A percentile compares a stretch with the other conserved stretches of the same genome.
phyloP scores from a whole-genome alignment of 1,140 invertebrate genomes.

The Vollenhovia emeryi region DNA sequence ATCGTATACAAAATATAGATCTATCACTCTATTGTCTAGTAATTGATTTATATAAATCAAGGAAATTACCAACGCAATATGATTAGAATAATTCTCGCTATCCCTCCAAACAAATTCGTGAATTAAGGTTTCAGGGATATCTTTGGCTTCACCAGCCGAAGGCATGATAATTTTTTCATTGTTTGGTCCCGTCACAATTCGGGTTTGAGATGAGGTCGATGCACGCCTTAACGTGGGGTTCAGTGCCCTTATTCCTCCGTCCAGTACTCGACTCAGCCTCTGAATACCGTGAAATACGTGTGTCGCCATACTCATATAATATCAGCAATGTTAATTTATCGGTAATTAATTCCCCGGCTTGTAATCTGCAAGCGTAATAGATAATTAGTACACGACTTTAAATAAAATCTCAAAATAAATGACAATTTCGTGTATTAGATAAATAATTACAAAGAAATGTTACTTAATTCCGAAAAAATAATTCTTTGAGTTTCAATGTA shows the following conservation, averaged over 20 bases:
- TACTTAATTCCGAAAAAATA: not conserved
- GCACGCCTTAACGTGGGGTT: constrained; percentile 54
- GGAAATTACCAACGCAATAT: constrained; percentile 86
- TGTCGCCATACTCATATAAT: not conserved
- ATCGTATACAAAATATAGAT: not conserved
- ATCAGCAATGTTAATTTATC: not conserved
- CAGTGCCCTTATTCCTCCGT: constrained; percentile 26
- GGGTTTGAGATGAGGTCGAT: constrained; percentile 61
- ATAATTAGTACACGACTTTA: not conserved
- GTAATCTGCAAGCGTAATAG: not conserved
- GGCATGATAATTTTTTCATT: constrained; percentile 80
- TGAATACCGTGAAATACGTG: constrained; percentile 16
- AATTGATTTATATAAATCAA: not conserved
- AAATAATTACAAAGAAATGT: not conserved
- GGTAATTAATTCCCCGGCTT: not conserved
- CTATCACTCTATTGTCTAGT: not conserved
- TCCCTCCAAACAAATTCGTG: constrained; percentile 89
- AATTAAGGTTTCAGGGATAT: constrained; percentile 85
- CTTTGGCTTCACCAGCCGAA: constrained; percentile 84
- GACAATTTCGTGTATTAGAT: not conserved
- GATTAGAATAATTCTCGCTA: constrained; percentile 87
- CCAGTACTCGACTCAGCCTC: constrained; percentile 1
- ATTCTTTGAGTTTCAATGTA: not conserved
- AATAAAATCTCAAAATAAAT: not conserved
- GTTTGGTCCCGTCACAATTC: constrained; percentile 74